Conservation (phyloP, 2,113 vertebrate species). For the Platanista minor region DNA sequence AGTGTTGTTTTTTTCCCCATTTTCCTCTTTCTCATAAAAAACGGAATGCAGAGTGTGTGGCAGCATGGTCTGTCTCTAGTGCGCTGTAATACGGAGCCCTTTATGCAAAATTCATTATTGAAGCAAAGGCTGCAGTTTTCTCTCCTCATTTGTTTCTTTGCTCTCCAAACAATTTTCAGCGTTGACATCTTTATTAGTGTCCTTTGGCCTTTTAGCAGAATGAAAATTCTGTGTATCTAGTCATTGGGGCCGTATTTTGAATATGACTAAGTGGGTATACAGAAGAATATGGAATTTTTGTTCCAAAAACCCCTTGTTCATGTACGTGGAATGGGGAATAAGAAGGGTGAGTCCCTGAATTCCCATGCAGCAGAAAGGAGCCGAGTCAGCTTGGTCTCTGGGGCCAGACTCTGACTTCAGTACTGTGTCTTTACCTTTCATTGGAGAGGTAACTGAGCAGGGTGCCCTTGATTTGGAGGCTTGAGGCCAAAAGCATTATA, state of each 20-base stretch:
- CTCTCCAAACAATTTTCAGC: slow-evolving; percentile 25
- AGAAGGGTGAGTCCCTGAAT: not conserved
- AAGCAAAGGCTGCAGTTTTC: slow-evolving; percentile 22
- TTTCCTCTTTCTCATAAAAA: slow-evolving; percentile 26
- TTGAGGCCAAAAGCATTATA: not conserved
- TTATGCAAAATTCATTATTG: slow-evolving; percentile 49
- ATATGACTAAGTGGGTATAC: not conserved
- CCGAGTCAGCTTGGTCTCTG: not conserved
- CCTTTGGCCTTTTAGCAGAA: not conserved
- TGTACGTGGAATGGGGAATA: rapidly evolving
- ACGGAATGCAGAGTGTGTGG: not conserved
- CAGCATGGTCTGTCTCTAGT: not conserved
- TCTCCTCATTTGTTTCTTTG: slow-evolving; percentile 11
- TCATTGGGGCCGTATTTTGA: not conserved
- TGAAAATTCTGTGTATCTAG: not conserved
- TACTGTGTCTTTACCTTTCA: not conserved
- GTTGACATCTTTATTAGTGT: slow-evolving; percentile 9
- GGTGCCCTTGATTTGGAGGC: not conserved
- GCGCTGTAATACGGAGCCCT: not conserved
- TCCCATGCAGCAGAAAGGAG: not conserved
- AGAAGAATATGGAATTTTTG: not conserved
- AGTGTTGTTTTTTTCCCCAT: not conserved
- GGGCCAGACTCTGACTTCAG: not conserved
- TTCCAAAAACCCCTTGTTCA: not conserved
- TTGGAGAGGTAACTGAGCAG: not conserved